Percentiles rank a stretch among this genome's conserved stretches.
These are phyloP conservation scores for Egretta garzetta DNA, from an alignment of 2,113 vertebrate genomes.

Conservation along the genomic window DNA sequence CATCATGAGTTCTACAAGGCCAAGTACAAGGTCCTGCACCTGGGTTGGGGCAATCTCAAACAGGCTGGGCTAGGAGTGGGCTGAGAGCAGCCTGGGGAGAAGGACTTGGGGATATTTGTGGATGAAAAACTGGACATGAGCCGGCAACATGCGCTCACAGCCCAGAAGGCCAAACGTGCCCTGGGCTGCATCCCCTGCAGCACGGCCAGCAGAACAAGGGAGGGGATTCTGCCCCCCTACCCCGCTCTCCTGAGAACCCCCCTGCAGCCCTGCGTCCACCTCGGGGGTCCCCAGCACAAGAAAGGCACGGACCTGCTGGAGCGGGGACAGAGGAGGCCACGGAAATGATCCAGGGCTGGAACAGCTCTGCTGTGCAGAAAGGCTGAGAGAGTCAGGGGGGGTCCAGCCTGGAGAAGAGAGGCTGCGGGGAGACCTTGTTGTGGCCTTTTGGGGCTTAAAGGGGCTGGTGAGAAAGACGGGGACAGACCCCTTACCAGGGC, in stretches of 20 bases:
- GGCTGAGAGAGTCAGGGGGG: neutral
- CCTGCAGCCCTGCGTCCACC: neutral
- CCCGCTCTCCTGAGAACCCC: neutral
- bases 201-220: rapidly evolving
- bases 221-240: neutral
- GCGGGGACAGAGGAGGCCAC: neutral
- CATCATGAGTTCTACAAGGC: neutral
- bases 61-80: neutral
- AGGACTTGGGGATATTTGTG: neutral
- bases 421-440: neutral
- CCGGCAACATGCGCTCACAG: neutral
- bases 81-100: neutral
- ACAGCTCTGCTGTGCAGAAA: too few relatives aligned
- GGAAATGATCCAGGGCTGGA: neutral
- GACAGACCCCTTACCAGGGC: neutral
- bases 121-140: neutral
- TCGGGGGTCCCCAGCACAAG: neutral
- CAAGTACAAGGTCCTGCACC: neutral
- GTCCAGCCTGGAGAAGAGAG: neutral
- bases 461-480: neutral
- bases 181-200: neutral
- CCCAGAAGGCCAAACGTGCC: neutral
- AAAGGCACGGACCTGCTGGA: too few relatives aligned
- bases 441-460: neutral
- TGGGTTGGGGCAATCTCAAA: too few relatives aligned